These are phyloP conservation scores for Eupithecia dodoneata DNA, from an alignment of 2,888 invertebrate species.

Conservation along the genomic window DNA sequence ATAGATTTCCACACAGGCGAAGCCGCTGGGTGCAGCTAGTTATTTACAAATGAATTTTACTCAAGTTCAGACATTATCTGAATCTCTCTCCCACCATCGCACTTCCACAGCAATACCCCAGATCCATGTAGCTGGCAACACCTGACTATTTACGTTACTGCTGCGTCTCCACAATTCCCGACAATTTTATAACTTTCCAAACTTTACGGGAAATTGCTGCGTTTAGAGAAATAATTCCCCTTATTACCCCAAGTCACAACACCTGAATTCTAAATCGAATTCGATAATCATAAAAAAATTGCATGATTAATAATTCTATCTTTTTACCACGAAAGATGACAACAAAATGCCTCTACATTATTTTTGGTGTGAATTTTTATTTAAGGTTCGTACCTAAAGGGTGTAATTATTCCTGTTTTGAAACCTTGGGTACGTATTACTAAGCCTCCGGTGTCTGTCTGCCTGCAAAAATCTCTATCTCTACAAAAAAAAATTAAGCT, in stretches of 20 bases:
- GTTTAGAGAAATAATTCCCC: slow-evolving; percentile 67
- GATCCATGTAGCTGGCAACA: slow-evolving; percentile 57
- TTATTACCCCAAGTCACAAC: slow-evolving; percentile 46
- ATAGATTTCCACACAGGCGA: too few species aligned
- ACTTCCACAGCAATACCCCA: slow-evolving; percentile 7
- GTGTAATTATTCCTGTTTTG: too few species aligned
- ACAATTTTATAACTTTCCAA: slow-evolving; percentile 73
- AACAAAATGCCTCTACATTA: too few species aligned
- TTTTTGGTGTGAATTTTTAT: too few species aligned
- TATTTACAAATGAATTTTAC: background rate
- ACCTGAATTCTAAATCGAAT: slow-evolving; percentile 51
- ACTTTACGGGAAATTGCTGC: slow-evolving; percentile 65
- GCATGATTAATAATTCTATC: too few species aligned
- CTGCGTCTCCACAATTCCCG: slow-evolving; percentile 60
- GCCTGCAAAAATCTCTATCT: too few species aligned
- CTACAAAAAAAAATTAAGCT: too few species aligned
- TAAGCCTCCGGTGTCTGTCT: too few species aligned
- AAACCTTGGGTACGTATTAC: too few species aligned
- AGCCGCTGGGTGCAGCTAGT: too few species aligned
- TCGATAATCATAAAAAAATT: slow-evolving; percentile 5
- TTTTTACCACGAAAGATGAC: too few species aligned
- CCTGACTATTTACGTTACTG: slow-evolving; percentile 71
- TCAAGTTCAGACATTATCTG: background rate
- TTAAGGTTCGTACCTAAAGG: too few species aligned
- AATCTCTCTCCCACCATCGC: slow-evolving; percentile 6